Evolutionary conservation across 2,113 vertebrate genomes (phyloP).

Genomic region (Hiodon alosoides): DNA sequence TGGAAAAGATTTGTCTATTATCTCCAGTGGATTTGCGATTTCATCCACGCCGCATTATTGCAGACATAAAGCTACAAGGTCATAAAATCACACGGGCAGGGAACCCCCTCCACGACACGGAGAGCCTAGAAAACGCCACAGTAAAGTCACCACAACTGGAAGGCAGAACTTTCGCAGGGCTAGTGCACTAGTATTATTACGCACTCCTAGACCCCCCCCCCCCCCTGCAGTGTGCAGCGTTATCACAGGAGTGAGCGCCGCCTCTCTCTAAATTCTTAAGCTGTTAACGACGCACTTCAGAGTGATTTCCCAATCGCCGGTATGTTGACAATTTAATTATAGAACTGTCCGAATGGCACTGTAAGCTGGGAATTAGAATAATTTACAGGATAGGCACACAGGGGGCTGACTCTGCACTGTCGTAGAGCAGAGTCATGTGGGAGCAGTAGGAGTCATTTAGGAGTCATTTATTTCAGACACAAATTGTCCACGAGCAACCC

Average conservation of each 20-base stretch:
- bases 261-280: background rate
- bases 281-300: background rate
- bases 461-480: too few species aligned
- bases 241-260: background rate
- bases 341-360: conserved; percentile 56
- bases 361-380: conserved; percentile 44
- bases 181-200: too few species aligned
- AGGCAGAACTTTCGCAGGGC: too few species aligned
- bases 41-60: conserved; percentile 49
- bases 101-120: background rate
- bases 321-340: conserved; percentile 67
- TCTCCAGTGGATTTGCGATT: conserved; percentile 54
- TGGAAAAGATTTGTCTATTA: conserved; percentile 36
- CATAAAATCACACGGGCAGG: conserved; percentile 44
- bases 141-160: too few species aligned
- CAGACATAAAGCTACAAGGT: conserved; percentile 56
- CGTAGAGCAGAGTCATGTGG: background rate
- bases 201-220: too few species aligned
- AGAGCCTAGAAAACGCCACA: background rate
- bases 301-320: conserved; percentile 51
- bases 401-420: background rate
- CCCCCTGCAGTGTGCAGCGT: background rate
- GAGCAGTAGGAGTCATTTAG: too few species aligned
- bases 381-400: conserved; percentile 6
- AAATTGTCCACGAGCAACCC: too few species aligned